Evolutionary conservation across 2,888 invertebrate genomes (phyloP), one percentile per base, ranked within the genome.

Genomic region (Mactromeris polynyma): DNA sequence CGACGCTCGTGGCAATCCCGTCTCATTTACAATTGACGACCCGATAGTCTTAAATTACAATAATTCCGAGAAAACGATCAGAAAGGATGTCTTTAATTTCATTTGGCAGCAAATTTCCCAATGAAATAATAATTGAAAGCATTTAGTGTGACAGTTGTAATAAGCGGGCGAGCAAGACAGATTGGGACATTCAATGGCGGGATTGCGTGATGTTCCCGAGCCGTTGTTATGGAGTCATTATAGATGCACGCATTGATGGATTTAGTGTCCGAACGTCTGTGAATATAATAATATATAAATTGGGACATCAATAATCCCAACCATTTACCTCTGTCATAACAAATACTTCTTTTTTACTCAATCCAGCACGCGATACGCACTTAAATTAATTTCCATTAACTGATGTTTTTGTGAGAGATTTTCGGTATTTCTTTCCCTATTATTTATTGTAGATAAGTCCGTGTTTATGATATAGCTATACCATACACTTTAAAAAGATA

Each of bases 91-190:
- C 85, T 89, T 91, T 91, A 91, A 91, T 91, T 89, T 91, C 91
- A 91, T 91, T 91, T 91, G 91, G 89, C 91, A 91, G 91, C 91
- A 91, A 91, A 91, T 91, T 91, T 91, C 82, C 91, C 91, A 91
- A 89, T 89, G 91, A 91, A 89, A 91, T 89, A 89, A 85, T 91
- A 91, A 91, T 91, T 89, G 91, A 87, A 89, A 89, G 87, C 86
- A 89, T 91, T 91, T 91, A 89, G 86, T 84, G 83, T 87, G 89
- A 91, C 91, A 91, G 91, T 38, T 83, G 42, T 91, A 91, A 91
- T 91, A 85, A 87, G 87, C 85, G 69, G 42, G 58, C 85, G 17
- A 31, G 51, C 40, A 69, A 82, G 85, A 87, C 85, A 86, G 81
- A 82, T 81, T 46, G 83, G 81, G 64, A 80, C 80, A 40, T 79